Evolutionary conservation across 2,888 invertebrate genomes (phyloP).

Genomic region (Amphipoea oculea): DNA sequence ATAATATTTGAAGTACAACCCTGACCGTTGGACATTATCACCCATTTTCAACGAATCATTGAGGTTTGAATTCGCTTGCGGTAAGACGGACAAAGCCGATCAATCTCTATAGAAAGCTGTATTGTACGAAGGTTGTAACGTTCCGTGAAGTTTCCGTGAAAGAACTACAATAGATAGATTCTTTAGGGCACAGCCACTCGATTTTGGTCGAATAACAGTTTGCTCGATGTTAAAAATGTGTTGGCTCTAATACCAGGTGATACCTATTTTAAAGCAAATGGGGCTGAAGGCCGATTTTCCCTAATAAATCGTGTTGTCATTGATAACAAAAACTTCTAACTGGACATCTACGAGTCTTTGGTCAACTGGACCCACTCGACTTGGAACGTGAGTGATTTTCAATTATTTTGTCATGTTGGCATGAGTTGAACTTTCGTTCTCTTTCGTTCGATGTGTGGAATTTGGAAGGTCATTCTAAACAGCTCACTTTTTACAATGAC

Average conservation of each 20-base stretch:
- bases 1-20: constrained; percentile 65
- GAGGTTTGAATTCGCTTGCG: constrained; percentile 74
- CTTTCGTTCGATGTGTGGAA: constrained; percentile 45
- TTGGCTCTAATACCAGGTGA: constrained; percentile 4
- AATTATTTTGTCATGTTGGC: constrained; percentile 37
- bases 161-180: constrained; percentile 53
- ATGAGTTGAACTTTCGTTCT: constrained; percentile 51
- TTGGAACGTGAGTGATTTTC: constrained; percentile 17
- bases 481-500: constrained; percentile 52
- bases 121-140: constrained; percentile 64
- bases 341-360: constrained; percentile 1
- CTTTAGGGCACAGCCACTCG: constrained; percentile 59
- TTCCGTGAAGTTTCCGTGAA: constrained; percentile 59
- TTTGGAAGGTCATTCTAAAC: constrained; percentile 49
- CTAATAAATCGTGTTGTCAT: neutral
- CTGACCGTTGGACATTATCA: constrained; percentile 61
- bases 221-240: constrained; percentile 41
- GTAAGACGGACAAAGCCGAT: constrained; percentile 70
- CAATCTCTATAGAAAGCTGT: constrained; percentile 69
- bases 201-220: constrained; percentile 59
- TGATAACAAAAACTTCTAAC: constrained; percentile 11
- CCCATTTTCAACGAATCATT: constrained; percentile 76
- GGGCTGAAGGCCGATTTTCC: constrained; percentile 24
- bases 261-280: constrained; percentile 22
- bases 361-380: no score